These are phyloP conservation scores for Macrochelys suwanniensis DNA, from an alignment of 2,797 vertebrate genomes.

Conservation along the genomic window DNA sequence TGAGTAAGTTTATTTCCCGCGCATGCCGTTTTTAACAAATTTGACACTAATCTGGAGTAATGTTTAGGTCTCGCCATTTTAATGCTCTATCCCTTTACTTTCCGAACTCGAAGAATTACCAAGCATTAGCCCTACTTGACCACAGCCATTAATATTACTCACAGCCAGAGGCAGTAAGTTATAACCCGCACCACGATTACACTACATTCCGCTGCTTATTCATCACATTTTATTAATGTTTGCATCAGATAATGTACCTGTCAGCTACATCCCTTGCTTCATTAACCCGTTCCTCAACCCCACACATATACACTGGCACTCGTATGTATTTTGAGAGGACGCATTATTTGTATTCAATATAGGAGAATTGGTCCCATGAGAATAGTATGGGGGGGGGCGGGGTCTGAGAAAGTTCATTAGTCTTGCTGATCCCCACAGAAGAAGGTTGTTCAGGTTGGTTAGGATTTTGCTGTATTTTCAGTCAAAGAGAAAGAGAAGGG, in stretches of 20 bases:
- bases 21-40: not conserved
- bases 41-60: not conserved
- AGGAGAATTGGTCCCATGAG: not conserved
- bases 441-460: conserved; percentile 31
- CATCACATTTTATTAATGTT: conserved; percentile 18
- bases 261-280: not conserved
- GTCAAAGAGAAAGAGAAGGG: not conserved
- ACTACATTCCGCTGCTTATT: not conserved
- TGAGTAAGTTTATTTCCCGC: conserved; percentile 75
- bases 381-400: not conserved
- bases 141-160: not conserved
- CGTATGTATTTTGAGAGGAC: not conserved
- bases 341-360: not conserved
- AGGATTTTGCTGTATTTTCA: not conserved
- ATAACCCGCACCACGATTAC: not conserved
- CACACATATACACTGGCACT: not conserved
- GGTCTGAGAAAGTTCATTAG: conserved; percentile 55
- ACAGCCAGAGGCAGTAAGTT: not conserved
- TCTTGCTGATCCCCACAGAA: not conserved
- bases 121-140: not conserved
- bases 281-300: not conserved
- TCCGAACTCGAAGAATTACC: conserved; percentile 18
- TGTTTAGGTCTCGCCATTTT: not conserved
- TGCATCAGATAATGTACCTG: not conserved
- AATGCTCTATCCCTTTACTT: conserved; percentile 12